These are phyloP conservation scores for Sylvilagus bachmani DNA, from an alignment of 2,113 vertebrate genomes.

Conservation along the genomic window DNA sequence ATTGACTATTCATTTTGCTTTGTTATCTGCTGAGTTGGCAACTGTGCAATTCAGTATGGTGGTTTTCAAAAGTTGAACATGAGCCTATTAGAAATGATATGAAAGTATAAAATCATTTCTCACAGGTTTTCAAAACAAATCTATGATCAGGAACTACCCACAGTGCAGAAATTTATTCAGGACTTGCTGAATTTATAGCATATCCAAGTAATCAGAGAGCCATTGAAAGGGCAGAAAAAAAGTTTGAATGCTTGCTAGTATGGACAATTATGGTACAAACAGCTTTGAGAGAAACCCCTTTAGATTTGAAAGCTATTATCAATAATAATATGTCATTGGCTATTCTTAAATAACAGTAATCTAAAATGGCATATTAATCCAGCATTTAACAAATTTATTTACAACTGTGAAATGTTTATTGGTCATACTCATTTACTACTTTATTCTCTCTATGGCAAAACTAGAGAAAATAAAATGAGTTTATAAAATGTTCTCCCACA, in stretches of 20 bases:
- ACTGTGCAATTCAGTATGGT: constrained; percentile 43
- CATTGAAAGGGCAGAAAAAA: constrained; percentile 32
- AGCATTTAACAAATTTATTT: constrained; percentile 21
- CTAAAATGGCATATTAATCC: constrained; percentile 16
- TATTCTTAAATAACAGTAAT: not conserved
- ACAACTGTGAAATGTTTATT: constrained; percentile 28
- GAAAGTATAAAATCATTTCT: constrained; percentile 69
- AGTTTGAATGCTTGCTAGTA: not conserved
- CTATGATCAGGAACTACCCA: not conserved
- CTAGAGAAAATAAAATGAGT: constrained; percentile 31
- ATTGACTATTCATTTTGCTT: constrained; percentile 37
- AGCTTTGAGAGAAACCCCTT: not conserved
- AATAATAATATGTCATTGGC: not conserved
- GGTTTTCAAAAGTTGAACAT: constrained; percentile 29
- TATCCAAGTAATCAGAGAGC: not conserved
- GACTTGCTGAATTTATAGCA: not conserved
- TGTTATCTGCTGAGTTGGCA: constrained; percentile 41
- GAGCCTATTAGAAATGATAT: constrained; percentile 76
- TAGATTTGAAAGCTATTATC: not conserved
- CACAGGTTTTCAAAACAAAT: constrained; percentile 66
- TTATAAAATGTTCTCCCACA: not conserved
- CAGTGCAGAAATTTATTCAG: not conserved
- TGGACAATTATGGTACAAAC: not conserved
- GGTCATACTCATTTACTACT: not conserved
- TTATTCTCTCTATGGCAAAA: not conserved